phyloP scores from a whole-genome alignment of 2,888 invertebrate genomes.

The Tipula unca region DNA sequence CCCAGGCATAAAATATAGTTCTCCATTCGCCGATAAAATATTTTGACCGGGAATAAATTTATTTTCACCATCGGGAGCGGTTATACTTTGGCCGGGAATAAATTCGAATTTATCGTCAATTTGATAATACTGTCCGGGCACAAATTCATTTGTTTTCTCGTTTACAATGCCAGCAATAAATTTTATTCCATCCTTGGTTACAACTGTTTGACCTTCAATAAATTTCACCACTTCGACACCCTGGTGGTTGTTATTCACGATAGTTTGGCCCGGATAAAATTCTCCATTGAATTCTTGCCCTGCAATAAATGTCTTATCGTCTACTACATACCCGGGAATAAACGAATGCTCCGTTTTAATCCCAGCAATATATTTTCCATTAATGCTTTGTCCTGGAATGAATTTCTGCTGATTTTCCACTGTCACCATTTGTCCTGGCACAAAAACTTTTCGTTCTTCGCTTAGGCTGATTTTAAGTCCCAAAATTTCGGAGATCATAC shows the following conservation, averaged over 20 bases:
- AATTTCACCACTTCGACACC: constrained; percentile 39
- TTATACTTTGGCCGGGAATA: constrained; percentile 54
- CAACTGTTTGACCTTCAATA: constrained; percentile 53
- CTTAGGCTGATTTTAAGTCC: constrained; percentile 57
- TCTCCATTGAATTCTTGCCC: constrained; percentile 34
- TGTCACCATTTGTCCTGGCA: constrained; percentile 65
- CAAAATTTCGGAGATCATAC: constrained; percentile 50
- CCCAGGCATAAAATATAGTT: constrained; percentile 56
- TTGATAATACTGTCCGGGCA: constrained; percentile 49
- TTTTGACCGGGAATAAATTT: constrained; percentile 59
- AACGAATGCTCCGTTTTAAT: constrained; percentile 40
- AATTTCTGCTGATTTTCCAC: constrained; percentile 60
- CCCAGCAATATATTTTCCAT: constrained; percentile 54
- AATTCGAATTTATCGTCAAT: constrained; percentile 47
- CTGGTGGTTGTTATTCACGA: constrained; percentile 47
- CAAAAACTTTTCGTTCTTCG: constrained; percentile 59
- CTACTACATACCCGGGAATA: constrained; percentile 65
- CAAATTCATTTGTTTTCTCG: constrained; percentile 45
- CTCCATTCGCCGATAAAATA: constrained; percentile 40
- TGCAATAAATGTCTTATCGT: constrained; percentile 53
- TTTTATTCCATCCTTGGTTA: constrained; percentile 52
- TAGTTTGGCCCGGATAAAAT: constrained; percentile 42
- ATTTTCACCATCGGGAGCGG: constrained; percentile 47
- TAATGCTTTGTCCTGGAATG: constrained; percentile 63
- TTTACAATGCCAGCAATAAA: constrained; percentile 53